These are phyloP conservation scores for Amazonetta brasiliensis DNA, from an alignment of 2,797 vertebrate genomes.

Conservation along the genomic window DNA sequence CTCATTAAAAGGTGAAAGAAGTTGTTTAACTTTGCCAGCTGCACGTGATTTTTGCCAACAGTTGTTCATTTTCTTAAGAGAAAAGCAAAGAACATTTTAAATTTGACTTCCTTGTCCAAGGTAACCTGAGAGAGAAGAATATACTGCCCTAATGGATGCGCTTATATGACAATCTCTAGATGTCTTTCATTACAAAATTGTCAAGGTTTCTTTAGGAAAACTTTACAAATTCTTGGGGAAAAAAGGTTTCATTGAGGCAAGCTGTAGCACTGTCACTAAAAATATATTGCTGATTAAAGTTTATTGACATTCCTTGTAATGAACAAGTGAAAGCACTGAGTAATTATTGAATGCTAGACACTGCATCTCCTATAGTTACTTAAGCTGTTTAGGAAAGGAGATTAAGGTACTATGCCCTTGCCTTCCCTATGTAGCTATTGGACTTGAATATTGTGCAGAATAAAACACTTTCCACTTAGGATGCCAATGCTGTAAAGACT, in stretches of 20 bases:
- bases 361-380: conserved; percentile 35
- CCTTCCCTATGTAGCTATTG: background rate
- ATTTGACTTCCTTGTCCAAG: background rate
- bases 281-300: conserved; percentile 77
- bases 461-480: background rate
- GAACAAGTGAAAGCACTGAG: conserved; percentile 66
- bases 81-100: background rate
- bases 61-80: conserved; percentile 20
- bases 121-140: background rate
- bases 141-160: background rate
- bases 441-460: background rate
- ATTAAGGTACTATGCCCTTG: conserved; percentile 25
- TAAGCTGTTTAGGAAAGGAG: conserved; percentile 50
- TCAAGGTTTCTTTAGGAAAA: conserved; percentile 49
- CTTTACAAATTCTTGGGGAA: conserved; percentile 58
- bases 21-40: conserved; percentile 2
- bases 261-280: conserved; percentile 57
- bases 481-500: background rate
- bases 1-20: conserved; percentile 14
- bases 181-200: conserved; percentile 19
- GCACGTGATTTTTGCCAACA: background rate
- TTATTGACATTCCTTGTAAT: conserved; percentile 78
- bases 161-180: conserved; percentile 31
- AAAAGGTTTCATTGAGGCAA: conserved; percentile 56
- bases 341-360: conserved; percentile 60